Percentiles rank a stretch among this genome's conserved stretches.
Conservation (phyloP, 2,113 vertebrate genomes). For the Anguilla japonica region DNA sequence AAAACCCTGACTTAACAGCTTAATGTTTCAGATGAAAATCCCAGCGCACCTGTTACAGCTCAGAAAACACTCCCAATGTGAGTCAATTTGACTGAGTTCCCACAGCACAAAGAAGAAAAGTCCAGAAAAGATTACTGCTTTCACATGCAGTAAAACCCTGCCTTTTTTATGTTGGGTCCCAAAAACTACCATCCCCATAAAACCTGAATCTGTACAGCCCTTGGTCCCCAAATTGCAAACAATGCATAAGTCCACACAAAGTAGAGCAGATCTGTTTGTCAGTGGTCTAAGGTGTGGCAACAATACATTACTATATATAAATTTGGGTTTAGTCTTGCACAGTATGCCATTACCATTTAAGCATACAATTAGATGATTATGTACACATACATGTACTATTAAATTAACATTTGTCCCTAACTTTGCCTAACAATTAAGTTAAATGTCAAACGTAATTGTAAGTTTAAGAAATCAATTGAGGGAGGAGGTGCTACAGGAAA, state of each 20-base stretch:
- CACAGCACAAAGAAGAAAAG: neutral
- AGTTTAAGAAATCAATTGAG: too few relatives aligned
- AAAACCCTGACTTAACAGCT: conserved; percentile 1
- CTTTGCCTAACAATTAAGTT: too few relatives aligned
- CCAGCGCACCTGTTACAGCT: conserved; percentile 8
- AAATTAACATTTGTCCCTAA: too few relatives aligned
- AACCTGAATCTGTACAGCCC: neutral
- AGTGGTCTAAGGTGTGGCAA: too few relatives aligned
- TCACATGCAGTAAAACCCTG: conserved; percentile 38
- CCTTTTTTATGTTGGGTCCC: conserved; percentile 4
- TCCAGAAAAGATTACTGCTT: conserved; percentile 31
- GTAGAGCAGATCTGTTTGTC: neutral
- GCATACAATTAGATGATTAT: too few relatives aligned
- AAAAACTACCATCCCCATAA: conserved; percentile 8
- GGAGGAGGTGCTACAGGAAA: neutral
- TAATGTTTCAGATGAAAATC: conserved; percentile 12
- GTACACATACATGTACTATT: too few relatives aligned
- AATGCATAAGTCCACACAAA: conserved; percentile 26
- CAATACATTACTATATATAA: too few relatives aligned
- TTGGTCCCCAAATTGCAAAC: conserved; percentile 6
- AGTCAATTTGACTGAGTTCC: neutral
- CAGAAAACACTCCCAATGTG: neutral
- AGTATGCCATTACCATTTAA: too few relatives aligned
- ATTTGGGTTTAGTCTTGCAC: too few relatives aligned
- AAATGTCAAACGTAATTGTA: too few relatives aligned